phyloP scores from a whole-genome alignment of 1,140 invertebrate species.

The Charaxes varanes region DNA sequence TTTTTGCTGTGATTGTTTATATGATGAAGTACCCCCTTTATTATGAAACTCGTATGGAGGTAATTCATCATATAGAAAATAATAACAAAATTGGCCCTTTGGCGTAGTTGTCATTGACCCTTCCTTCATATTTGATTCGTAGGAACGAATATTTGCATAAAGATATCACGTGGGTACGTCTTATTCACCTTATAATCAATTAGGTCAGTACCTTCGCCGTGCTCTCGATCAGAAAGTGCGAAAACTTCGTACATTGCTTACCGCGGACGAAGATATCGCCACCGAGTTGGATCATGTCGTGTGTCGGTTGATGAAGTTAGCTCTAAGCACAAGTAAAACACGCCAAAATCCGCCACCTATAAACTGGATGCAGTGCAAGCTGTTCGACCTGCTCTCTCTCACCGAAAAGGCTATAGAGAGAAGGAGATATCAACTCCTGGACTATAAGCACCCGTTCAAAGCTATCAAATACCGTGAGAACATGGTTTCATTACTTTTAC shows the following conservation, averaged over 20 bases:
- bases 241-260: constrained; percentile 39
- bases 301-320: constrained; percentile 49
- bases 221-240: constrained; percentile 48
- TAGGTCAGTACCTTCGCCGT: constrained; percentile 40
- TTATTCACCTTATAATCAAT: background rate
- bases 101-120: too few relatives aligned
- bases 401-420: constrained; percentile 52
- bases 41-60: too few relatives aligned
- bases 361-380: constrained; percentile 53
- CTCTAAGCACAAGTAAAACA: constrained; percentile 30
- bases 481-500: constrained; percentile 1
- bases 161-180: too few relatives aligned
- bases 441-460: constrained; percentile 33
- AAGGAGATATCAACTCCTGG: constrained; percentile 34
- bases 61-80: too few relatives aligned
- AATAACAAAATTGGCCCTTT: too few relatives aligned
- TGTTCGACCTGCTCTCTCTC: constrained; percentile 48
- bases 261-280: constrained; percentile 46
- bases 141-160: too few relatives aligned
- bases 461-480: constrained; percentile 38
- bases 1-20: too few relatives aligned
- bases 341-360: constrained; percentile 27
- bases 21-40: too few relatives aligned
- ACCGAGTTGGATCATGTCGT: constrained; percentile 46
- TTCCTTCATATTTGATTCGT: too few relatives aligned